These are phyloP conservation scores for Aleiodes leptofemur DNA, from an alignment of 2,888 invertebrate species.

Conservation along the genomic window DNA sequence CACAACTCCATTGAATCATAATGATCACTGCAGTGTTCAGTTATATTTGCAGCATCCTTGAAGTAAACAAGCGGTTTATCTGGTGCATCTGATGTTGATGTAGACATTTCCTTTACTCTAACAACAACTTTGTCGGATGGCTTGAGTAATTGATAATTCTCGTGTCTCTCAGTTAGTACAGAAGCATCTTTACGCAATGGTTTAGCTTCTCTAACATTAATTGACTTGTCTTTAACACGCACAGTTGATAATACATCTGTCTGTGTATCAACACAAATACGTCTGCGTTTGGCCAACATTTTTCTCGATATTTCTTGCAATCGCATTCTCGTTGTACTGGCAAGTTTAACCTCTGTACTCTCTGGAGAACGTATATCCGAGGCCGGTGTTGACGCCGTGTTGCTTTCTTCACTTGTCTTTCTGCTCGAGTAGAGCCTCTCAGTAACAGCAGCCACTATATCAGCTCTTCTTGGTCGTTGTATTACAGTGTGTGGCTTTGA, in stretches of 20 bases:
- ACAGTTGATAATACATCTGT: conserved; percentile 65
- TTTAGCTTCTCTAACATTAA: conserved; percentile 61
- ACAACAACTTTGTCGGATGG: conserved; percentile 50
- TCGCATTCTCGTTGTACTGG: conserved; percentile 64
- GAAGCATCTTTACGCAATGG: conserved; percentile 60
- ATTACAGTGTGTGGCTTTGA: conserved; percentile 63
- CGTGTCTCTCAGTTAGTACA: conserved; percentile 67
- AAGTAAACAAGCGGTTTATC: conserved; percentile 53
- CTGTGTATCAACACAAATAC: conserved; percentile 69
- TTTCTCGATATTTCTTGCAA: conserved; percentile 71
- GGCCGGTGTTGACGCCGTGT: conserved; percentile 55
- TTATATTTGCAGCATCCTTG: conserved; percentile 64
- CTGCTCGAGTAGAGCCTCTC: conserved; percentile 80
- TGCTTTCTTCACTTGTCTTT: conserved; percentile 62
- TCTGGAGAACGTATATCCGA: conserved; percentile 63
- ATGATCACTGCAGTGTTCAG: conserved; percentile 61
- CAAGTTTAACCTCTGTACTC: conserved; percentile 62
- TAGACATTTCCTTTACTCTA: conserved; percentile 68
- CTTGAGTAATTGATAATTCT: conserved; percentile 51
- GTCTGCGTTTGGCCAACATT: conserved; percentile 69
- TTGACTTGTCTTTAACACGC: conserved; percentile 64
- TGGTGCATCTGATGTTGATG: conserved; percentile 62
- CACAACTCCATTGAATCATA: conserved; percentile 57
- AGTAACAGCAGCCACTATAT: conserved; percentile 84
- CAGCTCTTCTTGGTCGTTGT: conserved; percentile 77